Evolutionary conservation across 2,888 invertebrate species (phyloP).

Genomic region (Trachelus stipa): DNA sequence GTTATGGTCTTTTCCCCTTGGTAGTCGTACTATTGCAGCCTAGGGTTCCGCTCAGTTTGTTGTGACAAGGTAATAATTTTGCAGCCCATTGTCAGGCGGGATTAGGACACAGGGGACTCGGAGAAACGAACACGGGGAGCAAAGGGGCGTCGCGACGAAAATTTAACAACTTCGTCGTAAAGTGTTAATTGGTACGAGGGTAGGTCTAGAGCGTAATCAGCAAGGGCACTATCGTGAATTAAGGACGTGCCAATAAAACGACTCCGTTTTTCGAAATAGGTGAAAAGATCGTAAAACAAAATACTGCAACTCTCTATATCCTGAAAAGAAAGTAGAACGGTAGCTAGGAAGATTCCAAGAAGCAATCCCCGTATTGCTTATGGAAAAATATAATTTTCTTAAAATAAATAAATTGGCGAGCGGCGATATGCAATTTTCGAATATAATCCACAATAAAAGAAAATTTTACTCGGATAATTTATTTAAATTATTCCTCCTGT

Average conservation of each 20-base stretch:
- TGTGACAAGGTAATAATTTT: slow-evolving; percentile 52
- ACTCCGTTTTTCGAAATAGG: slow-evolving; percentile 35
- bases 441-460: neutral
- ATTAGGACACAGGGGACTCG: slow-evolving; percentile 31
- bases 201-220: slow-evolving; percentile 16
- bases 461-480: neutral
- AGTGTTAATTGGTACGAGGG: slow-evolving; percentile 13
- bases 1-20: slow-evolving; percentile 16
- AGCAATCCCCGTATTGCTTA: neutral
- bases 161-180: slow-evolving; percentile 11
- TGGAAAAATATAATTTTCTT: neutral
- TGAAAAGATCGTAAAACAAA: neutral
- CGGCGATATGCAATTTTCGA: neutral
- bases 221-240: slow-evolving; percentile 21
- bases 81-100: slow-evolving; percentile 35
- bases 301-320: neutral
- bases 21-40: slow-evolving; percentile 12
- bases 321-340: neutral
- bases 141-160: slow-evolving; percentile 12
- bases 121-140: neutral
- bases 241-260: slow-evolving; percentile 28
- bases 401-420: neutral
- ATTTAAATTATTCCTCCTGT: neutral
- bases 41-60: slow-evolving; percentile 38
- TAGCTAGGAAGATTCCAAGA: neutral